Evolutionary conservation across 2,888 invertebrate species (phyloP).

Genomic region (Acronicta leporina): DNA sequence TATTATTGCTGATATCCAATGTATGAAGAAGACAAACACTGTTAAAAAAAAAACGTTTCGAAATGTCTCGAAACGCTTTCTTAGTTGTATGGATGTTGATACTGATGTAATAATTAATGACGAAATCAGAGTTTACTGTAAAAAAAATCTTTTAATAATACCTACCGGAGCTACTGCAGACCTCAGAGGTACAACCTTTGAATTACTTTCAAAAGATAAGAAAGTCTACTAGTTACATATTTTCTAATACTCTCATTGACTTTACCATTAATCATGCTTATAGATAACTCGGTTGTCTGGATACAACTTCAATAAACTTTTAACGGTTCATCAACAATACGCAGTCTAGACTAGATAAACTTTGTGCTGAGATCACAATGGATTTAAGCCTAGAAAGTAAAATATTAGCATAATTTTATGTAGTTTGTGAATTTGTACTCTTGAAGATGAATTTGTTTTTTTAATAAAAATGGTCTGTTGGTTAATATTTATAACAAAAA

Average conservation of each 20-base stretch:
- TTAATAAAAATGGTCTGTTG: no score
- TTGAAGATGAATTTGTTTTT: no score
- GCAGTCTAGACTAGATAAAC: constrained; percentile 41
- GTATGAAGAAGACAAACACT: no score
- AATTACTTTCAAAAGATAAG: constrained; percentile 27
- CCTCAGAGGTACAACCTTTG: constrained; percentile 9
- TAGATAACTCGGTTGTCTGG: constrained; percentile 4
- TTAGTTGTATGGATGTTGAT: no score
- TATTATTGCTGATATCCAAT: no score
- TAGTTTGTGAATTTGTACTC: neutral
- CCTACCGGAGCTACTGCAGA: neutral
- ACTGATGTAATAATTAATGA: no score
- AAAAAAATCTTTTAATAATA: no score
- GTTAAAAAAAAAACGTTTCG: no score
- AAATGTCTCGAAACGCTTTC: no score
- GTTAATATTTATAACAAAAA: no score
- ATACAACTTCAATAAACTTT: constrained; percentile 27
- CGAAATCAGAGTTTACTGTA: no score
- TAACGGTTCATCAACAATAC: constrained; percentile 21
- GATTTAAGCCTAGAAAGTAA: neutral
- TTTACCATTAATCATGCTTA: constrained; percentile 37
- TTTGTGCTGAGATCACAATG: neutral
- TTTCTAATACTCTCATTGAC: constrained; percentile 8
- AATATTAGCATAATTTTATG: neutral
- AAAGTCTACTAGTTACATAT: constrained; percentile 7